These are phyloP conservation scores for Ceuthmochares aereus DNA, from an alignment of 2,113 vertebrate genomes.

Conservation along the genomic window DNA sequence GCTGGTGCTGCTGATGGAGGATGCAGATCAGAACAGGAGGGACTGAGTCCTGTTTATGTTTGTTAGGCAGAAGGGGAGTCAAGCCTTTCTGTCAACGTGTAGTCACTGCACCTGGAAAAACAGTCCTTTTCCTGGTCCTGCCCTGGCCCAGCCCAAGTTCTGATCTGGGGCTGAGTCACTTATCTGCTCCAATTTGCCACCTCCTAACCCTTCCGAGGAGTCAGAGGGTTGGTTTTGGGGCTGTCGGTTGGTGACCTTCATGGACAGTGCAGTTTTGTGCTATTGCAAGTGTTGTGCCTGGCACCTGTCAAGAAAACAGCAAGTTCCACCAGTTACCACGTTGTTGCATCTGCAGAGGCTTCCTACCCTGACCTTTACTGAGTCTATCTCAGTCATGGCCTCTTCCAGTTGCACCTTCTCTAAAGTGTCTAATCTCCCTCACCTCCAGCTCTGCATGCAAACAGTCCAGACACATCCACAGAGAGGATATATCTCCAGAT, in stretches of 20 bases:
- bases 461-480: neutral
- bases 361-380: neutral
- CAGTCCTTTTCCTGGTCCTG: neutral
- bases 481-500: neutral
- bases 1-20: accelerated
- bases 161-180: neutral
- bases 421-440: accelerated
- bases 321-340: accelerated
- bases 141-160: conserved; percentile 40
- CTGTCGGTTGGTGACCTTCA: neutral
- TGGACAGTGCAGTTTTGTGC: neutral
- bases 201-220: neutral
- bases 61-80: neutral
- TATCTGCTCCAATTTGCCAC: neutral
- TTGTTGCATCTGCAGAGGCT: accelerated
- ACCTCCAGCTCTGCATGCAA: neutral
- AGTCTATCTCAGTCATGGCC: neutral
- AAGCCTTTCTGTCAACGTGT: neutral
- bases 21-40: neutral
- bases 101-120: neutral
- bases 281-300: neutral
- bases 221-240: neutral
- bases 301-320: neutral
- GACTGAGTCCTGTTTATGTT: neutral
- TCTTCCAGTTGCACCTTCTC: neutral